A percentile compares a stretch with the other conserved stretches of the same genome.
Evolutionary conservation across 2,888 invertebrate genomes (phyloP).

Genomic region (Deilephila elpenor): DNA sequence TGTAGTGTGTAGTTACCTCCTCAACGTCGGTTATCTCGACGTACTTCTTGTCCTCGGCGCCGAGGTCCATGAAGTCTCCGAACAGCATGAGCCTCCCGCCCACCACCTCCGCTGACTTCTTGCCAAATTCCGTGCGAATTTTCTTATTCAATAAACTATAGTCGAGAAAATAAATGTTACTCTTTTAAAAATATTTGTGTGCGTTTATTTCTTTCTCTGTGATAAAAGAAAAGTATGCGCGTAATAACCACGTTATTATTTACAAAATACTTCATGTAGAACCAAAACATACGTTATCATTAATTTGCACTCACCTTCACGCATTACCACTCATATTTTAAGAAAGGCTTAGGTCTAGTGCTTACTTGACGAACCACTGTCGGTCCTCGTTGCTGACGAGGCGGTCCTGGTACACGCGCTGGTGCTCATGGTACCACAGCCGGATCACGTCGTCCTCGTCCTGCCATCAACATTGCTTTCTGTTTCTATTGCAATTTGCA

Average conservation of each 20-base stretch:
- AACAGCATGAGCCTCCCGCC: slow-evolving; percentile 85
- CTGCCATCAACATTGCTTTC: slow-evolving; percentile 55
- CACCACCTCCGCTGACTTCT: slow-evolving; percentile 77
- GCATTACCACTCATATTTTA: too few species aligned
- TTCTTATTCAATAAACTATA: slow-evolving; percentile 82
- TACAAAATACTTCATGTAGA: too few species aligned
- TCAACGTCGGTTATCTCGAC: slow-evolving; percentile 85
- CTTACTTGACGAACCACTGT: slow-evolving; percentile 87
- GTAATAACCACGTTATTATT: too few species aligned
- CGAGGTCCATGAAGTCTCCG: slow-evolving; percentile 87
- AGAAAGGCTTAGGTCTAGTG: too few species aligned
- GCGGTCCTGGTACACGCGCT: slow-evolving; percentile 94
- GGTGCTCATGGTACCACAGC: slow-evolving; percentile 96
- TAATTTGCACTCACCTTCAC: too few species aligned
- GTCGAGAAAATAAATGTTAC: neutral
- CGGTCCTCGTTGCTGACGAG: slow-evolving; percentile 91
- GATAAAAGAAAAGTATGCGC: too few species aligned
- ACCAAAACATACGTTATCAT: too few species aligned
- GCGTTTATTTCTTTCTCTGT: too few species aligned
- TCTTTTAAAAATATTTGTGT: too few species aligned
- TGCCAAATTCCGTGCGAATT: slow-evolving; percentile 83
- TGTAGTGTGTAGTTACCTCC: slow-evolving; percentile 73
- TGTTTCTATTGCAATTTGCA: too few species aligned
- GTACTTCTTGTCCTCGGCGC: slow-evolving; percentile 85
- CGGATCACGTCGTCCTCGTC: slow-evolving; percentile 85